Evolutionary conservation across 2,888 invertebrate genomes (phyloP).

Genomic region (Drosophila anceps): DNA sequence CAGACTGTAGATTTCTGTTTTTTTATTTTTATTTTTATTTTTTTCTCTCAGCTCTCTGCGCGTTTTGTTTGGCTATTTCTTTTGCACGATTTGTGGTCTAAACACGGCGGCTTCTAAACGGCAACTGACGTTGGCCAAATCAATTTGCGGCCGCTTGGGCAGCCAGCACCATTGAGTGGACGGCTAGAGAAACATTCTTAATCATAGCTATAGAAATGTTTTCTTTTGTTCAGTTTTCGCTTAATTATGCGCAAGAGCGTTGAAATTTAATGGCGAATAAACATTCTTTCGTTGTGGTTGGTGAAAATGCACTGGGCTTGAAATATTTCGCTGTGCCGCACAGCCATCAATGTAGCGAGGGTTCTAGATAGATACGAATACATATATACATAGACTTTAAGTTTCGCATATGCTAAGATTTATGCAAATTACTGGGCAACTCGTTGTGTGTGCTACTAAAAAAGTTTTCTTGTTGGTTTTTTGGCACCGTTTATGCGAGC

Average conservation of each 20-base stretch:
- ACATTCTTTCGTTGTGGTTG: constrained; percentile 59
- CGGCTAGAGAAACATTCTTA: constrained; percentile 61
- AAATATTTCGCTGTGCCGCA: constrained; percentile 35
- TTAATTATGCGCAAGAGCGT: constrained; percentile 80
- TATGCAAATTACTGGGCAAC: constrained; percentile 45
- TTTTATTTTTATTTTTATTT: constrained; percentile 12
- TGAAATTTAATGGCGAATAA: constrained; percentile 75
- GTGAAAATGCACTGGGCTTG: constrained; percentile 73
- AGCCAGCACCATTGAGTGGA: constrained; percentile 17
- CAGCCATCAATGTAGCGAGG: constrained; percentile 9
- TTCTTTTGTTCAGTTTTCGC: constrained; percentile 68
- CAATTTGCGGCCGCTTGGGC: constrained; percentile 57
- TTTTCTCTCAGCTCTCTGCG: constrained; percentile 9
- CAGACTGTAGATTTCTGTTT: constrained; percentile 5
- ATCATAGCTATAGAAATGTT: constrained; percentile 73
- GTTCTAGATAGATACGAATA: not conserved
- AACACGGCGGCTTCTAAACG: constrained; percentile 76
- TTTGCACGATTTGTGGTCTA: constrained; percentile 55
- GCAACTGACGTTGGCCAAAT: constrained; percentile 77
- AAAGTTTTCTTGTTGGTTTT: constrained; percentile 31
- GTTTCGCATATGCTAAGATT: constrained; percentile 31
- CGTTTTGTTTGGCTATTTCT: constrained; percentile 15
- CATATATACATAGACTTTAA: not conserved
- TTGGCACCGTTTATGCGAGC: constrained; percentile 54
- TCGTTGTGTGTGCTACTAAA: constrained; percentile 45